Base-by-base conservation (phyloP, 2,888 invertebrate genomes). In the Rotaria magnacalcarata region DNA sequence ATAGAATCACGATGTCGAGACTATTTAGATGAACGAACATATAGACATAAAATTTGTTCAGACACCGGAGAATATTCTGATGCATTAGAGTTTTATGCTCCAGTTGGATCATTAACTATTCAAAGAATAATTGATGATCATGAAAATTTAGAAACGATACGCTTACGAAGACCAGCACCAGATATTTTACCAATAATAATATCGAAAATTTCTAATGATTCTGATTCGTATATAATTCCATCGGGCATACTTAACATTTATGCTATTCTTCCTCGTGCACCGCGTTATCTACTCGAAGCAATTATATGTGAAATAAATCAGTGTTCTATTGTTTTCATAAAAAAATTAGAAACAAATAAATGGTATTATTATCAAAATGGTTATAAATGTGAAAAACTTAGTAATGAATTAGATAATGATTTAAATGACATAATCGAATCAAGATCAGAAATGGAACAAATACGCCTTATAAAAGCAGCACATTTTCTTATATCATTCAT, bases 291-390 rank as follows among this genome's bases (percentile, higher is more conserved):
- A 27, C 19, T 67, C 7, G 34, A 67, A 19, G 67, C 67, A 19
- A 19, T 67, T 14, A 27, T 34, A 19, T 67, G 67, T 67, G 67
- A 67, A 34, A 16, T 67, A 34, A 67, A 67, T 67, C 27, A 41
- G 34, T 34, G 4, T 34, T 14, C 1, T 27, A 6, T 67, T 67
- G 34, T 67, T 41, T 67, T 41, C 7, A 41, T 67, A 2, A 27
- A 34, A 67, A 16, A 34, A 34, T 19, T 27, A 6, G 4, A 16
- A 34, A 67, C 67, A 67, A 41, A 67, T 34, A 41, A 67, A 34
- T 67, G 67, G 67, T 67, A 67, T 34, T 67, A 67, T 67, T 67
- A 67, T 67, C 67, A 67, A 34, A 41, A 67, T 41, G 19, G 34
- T 41, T 67, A 27, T 67, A 7, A 11, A 19, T 67, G 67, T 19